These are phyloP conservation scores for Drosophila bocqueti DNA, from an alignment of 1,140 invertebrate genomes.

Conservation along the genomic window DNA sequence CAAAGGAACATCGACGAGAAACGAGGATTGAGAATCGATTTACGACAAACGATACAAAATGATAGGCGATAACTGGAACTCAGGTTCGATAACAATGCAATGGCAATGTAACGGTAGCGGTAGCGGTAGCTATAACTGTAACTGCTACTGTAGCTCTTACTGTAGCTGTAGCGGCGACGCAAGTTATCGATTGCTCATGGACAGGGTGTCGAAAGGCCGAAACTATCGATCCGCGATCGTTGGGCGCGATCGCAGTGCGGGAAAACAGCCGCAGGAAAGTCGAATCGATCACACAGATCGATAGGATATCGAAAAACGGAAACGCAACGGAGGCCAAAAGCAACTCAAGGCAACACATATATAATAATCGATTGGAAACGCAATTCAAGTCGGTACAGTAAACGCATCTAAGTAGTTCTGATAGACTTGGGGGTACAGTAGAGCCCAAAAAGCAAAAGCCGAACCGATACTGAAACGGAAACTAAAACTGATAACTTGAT, in stretches of 20 bases:
- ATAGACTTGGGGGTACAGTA: constrained; percentile 36
- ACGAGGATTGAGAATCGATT: constrained; percentile 2
- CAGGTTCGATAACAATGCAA: constrained; percentile 51
- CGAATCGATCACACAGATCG: neutral
- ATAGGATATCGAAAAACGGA: constrained; percentile 11
- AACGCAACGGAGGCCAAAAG: constrained; percentile 45
- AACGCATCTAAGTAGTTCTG: constrained; percentile 4
- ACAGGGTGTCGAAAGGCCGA: neutral
- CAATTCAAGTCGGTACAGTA: constrained; percentile 19
- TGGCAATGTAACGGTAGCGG: constrained; percentile 52
- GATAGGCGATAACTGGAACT: constrained; percentile 41
- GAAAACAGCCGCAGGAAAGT: neutral
- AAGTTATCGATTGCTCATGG: constrained; percentile 22
- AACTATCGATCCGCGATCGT: constrained; percentile 8
- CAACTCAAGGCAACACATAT: constrained; percentile 38
- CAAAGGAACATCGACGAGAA: constrained; percentile 47
- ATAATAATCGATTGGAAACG: constrained; percentile 25
- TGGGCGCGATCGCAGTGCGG: constrained; percentile 8
- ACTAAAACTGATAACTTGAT: constrained; percentile 10
- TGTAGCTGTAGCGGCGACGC: constrained; percentile 29
- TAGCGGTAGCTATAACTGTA: constrained; percentile 38
- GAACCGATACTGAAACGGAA: constrained; percentile 22
- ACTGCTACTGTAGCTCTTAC: constrained; percentile 40
- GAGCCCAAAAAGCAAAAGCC: constrained; percentile 44
- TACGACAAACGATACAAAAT: constrained; percentile 35